Conservation (phyloP, 1,140 invertebrate genomes). For the Zophobas morio region DNA sequence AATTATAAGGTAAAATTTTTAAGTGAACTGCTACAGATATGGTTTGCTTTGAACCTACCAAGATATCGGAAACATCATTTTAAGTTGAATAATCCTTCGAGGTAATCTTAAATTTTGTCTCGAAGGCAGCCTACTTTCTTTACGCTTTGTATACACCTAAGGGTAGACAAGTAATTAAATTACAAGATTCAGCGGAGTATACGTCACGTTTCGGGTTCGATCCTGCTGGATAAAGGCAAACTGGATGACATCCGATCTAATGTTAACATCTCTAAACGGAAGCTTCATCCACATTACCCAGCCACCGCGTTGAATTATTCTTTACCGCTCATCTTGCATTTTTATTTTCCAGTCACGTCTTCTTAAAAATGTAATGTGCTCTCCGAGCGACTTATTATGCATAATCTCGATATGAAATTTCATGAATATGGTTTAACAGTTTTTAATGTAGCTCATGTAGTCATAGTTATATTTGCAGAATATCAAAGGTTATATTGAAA, state of each 20-base stretch:
- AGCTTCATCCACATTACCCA: neutral
- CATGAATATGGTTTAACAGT: no score
- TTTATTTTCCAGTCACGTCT: no score
- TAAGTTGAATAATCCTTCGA: no score
- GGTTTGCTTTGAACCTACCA: no score
- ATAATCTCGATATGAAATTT: no score
- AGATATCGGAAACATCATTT: no score
- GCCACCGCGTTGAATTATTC: neutral
- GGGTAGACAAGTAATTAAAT: conserved; percentile 14
- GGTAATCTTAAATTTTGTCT: no score
- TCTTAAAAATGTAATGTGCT: neutral
- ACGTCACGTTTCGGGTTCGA: conserved; percentile 24
- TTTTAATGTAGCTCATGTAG: no score
- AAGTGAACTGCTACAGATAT: no score
- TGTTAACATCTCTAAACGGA: neutral
- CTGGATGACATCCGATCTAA: conserved; percentile 8
- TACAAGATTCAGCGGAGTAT: conserved; percentile 3
- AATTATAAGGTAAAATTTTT: no score
- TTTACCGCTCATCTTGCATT: no score
- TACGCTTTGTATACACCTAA: neutral
- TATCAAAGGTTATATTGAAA: neutral
- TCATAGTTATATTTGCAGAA: neutral
- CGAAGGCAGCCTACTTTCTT: neutral
- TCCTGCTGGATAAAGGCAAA: conserved; percentile 3
- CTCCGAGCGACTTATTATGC: neutral